Conservation (phyloP, 92 coral and sea anemone species). For the Umimayanthus chanpuru region DNA sequence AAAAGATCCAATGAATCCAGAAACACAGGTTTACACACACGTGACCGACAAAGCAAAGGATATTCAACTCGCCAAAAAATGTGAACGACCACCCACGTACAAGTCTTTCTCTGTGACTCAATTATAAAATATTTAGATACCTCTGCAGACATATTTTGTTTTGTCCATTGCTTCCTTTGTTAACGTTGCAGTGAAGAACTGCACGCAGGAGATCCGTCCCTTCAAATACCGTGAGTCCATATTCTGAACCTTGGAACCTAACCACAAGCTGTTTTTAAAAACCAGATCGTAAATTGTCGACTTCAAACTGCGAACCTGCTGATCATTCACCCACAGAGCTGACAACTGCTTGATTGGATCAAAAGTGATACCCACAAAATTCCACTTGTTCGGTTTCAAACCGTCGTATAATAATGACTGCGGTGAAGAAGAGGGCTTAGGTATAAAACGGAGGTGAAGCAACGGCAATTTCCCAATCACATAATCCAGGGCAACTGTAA, state of each 20-base stretch:
- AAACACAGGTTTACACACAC: too few relatives aligned
- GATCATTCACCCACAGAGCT: conserved; percentile 25
- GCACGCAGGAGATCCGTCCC: conserved; percentile 24
- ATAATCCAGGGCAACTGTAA: background rate
- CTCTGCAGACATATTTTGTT: conserved; percentile 27
- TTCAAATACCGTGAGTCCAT: background rate
- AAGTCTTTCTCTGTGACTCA: background rate
- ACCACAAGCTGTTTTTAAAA: background rate
- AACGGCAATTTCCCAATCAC: background rate
- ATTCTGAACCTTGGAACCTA: conserved; percentile 3
- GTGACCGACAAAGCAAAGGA: too few relatives aligned
- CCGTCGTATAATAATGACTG: background rate
- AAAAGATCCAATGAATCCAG: too few relatives aligned
- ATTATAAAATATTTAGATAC: background rate
- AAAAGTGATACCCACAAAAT: background rate
- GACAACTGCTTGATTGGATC: background rate
- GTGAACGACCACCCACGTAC: background rate
- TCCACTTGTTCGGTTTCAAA: conserved; percentile 8
- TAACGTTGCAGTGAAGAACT: conserved; percentile 33
- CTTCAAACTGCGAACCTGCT: background rate
- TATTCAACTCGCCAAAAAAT: background rate
- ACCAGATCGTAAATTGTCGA: background rate
- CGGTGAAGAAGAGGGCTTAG: background rate
- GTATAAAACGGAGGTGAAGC: background rate
- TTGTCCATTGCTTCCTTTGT: conserved; percentile 17